A percentile compares a stretch with the other conserved stretches of the same genome.
Conservation (phyloP, 2,888 invertebrate species). For the Epinotia brunnichana region DNA sequence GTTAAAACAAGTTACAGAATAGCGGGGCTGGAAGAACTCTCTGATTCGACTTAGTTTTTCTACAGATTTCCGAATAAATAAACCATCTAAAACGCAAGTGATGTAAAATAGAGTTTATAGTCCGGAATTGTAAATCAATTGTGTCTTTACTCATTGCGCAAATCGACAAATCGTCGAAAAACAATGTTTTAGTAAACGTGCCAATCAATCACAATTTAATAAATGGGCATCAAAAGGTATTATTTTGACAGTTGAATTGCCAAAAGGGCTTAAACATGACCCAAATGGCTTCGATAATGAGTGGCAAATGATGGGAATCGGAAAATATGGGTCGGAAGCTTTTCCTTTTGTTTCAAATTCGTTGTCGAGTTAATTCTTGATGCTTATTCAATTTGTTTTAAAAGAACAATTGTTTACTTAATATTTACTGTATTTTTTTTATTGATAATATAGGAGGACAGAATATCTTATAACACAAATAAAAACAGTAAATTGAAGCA, state of each 20-base stretch:
- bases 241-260: slow-evolving; percentile 4
- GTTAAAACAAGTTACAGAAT: too few species aligned
- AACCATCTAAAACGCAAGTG: too few species aligned
- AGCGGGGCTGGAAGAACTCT: too few species aligned
- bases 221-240: not conserved
- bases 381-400: not conserved
- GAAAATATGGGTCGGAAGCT: not conserved
- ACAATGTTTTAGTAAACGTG: slow-evolving; percentile 1
- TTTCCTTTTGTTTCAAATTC: not conserved
- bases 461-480: too few species aligned
- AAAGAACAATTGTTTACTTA: not conserved
- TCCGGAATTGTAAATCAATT: not conserved
- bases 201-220: not conserved
- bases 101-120: too few species aligned
- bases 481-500: too few species aligned
- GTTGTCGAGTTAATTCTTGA: not conserved
- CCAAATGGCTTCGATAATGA: slow-evolving; percentile 9
- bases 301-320: slow-evolving; percentile 14
- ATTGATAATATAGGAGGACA: too few species aligned
- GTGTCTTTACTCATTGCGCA: not conserved
- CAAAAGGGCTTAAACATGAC: slow-evolving; percentile 5
- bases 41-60: too few species aligned
- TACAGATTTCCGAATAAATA: too few species aligned
- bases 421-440: too few species aligned
- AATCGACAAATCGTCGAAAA: not conserved